Percentiles rank a stretch among this genome's conserved stretches.
These are phyloP conservation scores for Microctonus brassicae DNA, from an alignment of 2,888 invertebrate species.

Conservation along the genomic window DNA sequence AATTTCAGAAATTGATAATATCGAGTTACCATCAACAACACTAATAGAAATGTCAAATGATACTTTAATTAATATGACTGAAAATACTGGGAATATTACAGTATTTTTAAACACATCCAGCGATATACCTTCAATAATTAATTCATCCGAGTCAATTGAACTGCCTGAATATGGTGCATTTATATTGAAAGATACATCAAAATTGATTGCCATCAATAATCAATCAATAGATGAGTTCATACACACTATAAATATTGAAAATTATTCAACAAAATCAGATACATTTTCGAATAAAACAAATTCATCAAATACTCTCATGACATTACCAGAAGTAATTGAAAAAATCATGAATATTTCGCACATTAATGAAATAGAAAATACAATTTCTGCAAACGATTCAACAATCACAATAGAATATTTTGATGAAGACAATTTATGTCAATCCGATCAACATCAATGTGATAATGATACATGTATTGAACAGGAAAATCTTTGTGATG, in stretches of 20 bases:
- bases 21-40: neutral
- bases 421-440: too few species aligned
- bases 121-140: neutral
- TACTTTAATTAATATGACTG: neutral
- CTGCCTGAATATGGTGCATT: neutral
- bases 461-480: slow-evolving; percentile 54
- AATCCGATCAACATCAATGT: slow-evolving; percentile 47
- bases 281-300: neutral
- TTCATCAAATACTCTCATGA: neutral
- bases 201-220: neutral
- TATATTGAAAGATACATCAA: slow-evolving; percentile 7
- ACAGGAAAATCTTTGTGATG: slow-evolving; percentile 66
- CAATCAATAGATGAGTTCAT: neutral
- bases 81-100: neutral
- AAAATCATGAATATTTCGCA: neutral
- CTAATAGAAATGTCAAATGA: neutral
- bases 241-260: neutral
- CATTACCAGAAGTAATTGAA: neutral
- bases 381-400: too few species aligned
- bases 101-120: neutral
- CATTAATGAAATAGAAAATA: neutral
- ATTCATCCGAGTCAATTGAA: neutral
- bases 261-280: neutral
- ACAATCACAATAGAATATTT: too few species aligned
- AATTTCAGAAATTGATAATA: neutral